These are phyloP conservation scores for Cynoglossus semilaevis DNA, from an alignment of 2,113 vertebrate genomes.

Conservation along the genomic window DNA sequence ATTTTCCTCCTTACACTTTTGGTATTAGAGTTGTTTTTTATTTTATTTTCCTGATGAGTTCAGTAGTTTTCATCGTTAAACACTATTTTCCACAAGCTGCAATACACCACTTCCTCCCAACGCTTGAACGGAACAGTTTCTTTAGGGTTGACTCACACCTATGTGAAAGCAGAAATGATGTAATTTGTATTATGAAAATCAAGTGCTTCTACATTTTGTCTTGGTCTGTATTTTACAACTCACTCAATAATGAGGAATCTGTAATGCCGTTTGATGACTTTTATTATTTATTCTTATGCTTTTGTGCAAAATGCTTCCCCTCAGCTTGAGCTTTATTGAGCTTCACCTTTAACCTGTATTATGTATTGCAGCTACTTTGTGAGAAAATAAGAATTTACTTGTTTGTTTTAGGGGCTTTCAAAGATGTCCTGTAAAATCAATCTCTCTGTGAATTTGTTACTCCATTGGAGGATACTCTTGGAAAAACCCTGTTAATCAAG, in stretches of 20 bases:
- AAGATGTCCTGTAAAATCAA: slow-evolving; percentile 33
- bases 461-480: slow-evolving; percentile 15
- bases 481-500: slow-evolving; percentile 35
- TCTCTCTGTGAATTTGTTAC: not conserved
- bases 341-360: slow-evolving; percentile 35
- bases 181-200: too few species aligned
- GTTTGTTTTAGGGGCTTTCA: slow-evolving; percentile 36
- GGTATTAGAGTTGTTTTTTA: slow-evolving; percentile 24
- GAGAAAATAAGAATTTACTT: slow-evolving; percentile 53
- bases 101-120: slow-evolving; percentile 54
- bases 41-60: slow-evolving; percentile 29
- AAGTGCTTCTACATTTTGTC: not conserved
- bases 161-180: slow-evolving; percentile 11
- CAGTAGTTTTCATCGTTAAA: slow-evolving; percentile 39
- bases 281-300: not conserved
- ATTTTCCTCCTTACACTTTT: slow-evolving; percentile 35
- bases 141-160: too few species aligned
- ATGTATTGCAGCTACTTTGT: slow-evolving; percentile 67
- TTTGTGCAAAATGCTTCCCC: not conserved
- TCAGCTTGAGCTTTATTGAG: not conserved
- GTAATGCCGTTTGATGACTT: not conserved
- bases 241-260: not conserved
- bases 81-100: slow-evolving; percentile 71
- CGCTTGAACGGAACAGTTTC: slow-evolving; percentile 7
- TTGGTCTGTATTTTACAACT: not conserved